Evolutionary conservation across 1,140 invertebrate genomes (phyloP).

Genomic region (Campoletis sonorensis): DNA sequence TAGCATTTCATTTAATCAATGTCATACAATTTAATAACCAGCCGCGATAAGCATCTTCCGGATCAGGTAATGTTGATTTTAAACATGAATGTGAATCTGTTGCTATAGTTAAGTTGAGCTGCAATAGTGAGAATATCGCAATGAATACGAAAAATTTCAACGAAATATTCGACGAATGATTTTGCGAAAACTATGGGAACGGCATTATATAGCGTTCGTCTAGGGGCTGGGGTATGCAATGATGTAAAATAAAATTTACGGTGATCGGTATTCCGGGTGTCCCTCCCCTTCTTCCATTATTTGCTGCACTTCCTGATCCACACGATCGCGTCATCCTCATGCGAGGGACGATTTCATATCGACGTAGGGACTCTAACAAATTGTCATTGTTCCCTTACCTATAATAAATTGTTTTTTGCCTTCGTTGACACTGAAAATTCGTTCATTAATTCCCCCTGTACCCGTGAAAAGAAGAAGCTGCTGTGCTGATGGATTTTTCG

Average conservation of each 20-base stretch:
- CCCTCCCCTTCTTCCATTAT: too few relatives aligned
- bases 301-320: not conserved
- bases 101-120: too few relatives aligned
- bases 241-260: not conserved
- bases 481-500: too few relatives aligned
- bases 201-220: not conserved
- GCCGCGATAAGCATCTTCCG: too few relatives aligned
- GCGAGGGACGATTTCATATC: not conserved
- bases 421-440: not conserved
- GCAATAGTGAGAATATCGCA: too few relatives aligned
- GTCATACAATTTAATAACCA: too few relatives aligned
- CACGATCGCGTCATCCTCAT: not conserved
- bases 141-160: too few relatives aligned
- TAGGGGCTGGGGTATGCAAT: not conserved
- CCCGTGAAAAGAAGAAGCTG: too few relatives aligned
- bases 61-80: too few relatives aligned
- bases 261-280: not conserved
- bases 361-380: not conserved
- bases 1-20: too few relatives aligned
- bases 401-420: not conserved
- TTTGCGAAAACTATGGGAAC: not conserved
- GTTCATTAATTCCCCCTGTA: too few relatives aligned
- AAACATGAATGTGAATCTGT: too few relatives aligned
- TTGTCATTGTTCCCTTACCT: not conserved
- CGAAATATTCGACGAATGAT: not conserved